A percentile compares a stretch with the other conserved stretches of the same genome.
Evolutionary conservation across 2,888 invertebrate genomes (phyloP).

Genomic region (Reticulitermes lucifugus): DNA sequence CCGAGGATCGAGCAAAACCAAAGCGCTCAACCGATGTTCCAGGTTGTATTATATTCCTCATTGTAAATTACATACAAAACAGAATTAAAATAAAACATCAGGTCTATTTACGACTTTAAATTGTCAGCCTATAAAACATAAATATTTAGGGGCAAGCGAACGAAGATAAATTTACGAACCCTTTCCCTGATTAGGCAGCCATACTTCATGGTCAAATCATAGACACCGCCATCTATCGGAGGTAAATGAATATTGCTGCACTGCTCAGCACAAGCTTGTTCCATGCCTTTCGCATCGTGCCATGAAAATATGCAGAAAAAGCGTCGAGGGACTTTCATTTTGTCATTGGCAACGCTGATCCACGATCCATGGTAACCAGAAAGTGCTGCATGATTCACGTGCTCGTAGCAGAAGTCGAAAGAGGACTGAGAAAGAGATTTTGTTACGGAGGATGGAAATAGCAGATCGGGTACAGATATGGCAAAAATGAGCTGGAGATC

Average conservation of each 20-base stretch:
- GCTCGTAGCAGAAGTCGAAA: too few relatives aligned
- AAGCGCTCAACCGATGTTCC: conserved; percentile 31
- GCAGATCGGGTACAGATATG: too few relatives aligned
- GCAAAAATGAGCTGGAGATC: too few relatives aligned
- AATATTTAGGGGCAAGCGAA: conserved; percentile 4
- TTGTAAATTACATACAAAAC: neutral
- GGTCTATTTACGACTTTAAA: neutral
- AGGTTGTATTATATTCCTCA: conserved; percentile 12
- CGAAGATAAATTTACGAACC: conserved; percentile 44
- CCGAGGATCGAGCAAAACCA: conserved; percentile 29
- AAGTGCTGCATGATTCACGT: too few relatives aligned
- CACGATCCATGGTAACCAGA: too few relatives aligned
- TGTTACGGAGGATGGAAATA: too few relatives aligned
- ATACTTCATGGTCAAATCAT: conserved; percentile 49
- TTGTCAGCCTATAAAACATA: neutral
- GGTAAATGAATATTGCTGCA: neutral
- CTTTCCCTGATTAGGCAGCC: conserved; percentile 48
- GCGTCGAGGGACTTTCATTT: neutral
- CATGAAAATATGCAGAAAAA: neutral
- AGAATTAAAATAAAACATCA: neutral
- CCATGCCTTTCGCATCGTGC: neutral
- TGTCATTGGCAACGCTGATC: neutral
- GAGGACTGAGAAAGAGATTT: too few relatives aligned
- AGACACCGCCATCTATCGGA: conserved; percentile 34
- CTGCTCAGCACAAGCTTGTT: neutral